phyloP scores from a whole-genome alignment of 2,797 vertebrate species.

The Pipistrellus nathusii region DNA sequence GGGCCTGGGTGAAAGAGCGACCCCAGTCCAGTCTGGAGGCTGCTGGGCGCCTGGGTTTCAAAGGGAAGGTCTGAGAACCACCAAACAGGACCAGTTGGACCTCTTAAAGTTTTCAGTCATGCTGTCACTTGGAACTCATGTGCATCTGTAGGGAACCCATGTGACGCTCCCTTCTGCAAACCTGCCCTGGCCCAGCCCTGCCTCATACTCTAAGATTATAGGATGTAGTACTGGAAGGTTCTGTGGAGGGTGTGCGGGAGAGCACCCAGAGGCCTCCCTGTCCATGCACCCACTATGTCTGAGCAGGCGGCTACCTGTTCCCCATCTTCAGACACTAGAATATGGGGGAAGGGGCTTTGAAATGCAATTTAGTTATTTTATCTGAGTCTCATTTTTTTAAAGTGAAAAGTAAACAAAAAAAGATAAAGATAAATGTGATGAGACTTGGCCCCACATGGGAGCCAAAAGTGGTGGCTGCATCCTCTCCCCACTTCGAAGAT shows the following conservation, averaged over 20 bases:
- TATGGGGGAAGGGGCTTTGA: background rate
- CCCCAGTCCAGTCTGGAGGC: background rate
- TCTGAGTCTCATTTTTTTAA: background rate
- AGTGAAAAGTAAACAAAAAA: background rate
- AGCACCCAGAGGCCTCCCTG: background rate
- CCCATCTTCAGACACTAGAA: too few species aligned
- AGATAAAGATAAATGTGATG: background rate
- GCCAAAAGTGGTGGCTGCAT: background rate
- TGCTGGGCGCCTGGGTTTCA: background rate
- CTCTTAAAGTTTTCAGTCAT: background rate
- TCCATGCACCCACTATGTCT: too few species aligned
- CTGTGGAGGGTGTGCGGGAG: background rate
- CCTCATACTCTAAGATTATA: background rate
- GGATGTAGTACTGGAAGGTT: background rate
- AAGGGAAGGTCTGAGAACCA: background rate
- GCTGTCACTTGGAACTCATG: fast-evolving
- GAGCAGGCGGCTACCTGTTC: background rate
- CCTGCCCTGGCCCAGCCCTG: background rate
- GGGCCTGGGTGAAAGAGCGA: background rate
- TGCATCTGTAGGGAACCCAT: background rate
- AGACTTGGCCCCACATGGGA: background rate
- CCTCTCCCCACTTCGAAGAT: fast-evolving
- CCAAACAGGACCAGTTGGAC: background rate
- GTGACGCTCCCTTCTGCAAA: background rate
- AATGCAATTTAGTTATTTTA: background rate